Evolutionary conservation across 2,888 invertebrate genomes (phyloP), one percentile per base, ranked within the genome.

Genomic region (Lochmaea crataegi): DNA sequence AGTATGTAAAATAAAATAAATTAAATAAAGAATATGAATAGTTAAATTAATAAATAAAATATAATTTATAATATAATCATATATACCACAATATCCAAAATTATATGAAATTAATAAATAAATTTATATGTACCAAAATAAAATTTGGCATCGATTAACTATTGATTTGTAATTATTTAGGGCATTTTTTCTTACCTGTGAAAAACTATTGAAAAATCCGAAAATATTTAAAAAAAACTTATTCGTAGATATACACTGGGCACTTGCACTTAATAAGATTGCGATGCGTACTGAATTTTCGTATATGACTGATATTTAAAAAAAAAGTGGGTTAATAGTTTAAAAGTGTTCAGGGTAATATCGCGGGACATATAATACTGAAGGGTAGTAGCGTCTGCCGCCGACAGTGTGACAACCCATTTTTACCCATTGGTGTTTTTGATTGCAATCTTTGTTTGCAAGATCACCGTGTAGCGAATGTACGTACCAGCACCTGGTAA

Each of bases 371-470:
- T 73, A 18, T 53, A 53, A 53, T 18, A 77, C 76, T 77, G 74
- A 77, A 73, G 74, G 72, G 75, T 74, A 72, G 63, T 68, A 63
- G 42, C 57, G 70, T 70, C 70, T 70, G 64, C 73, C 69, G 64
- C 71, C 64, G 75, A 74, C 73, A 75, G 71, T 77, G 69, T 76
- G 77, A 74, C 77, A 78, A 78, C 77, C 78, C 76, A 80, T 78
- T 79, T 80, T 81, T 84, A 85, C 84, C 85, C 85, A 84, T 85
- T 85, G 83, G 80, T 82, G 77, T 80, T 77, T 77, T 79, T 84
- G 85, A 86, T 86, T 85, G 85, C 85, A 82, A 86, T 86, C 85
- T 85, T 86, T 86, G 85, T 85, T 85, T 82, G 83, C 83, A 83
- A 84, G 84, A 84, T 84, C 81, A 82, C 81, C 83, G 82, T 85